Evolutionary conservation across 2,797 vertebrate genomes (phyloP), one percentile per base, ranked within the genome.

Genomic region (Allenopithecus nigroviridis): DNA sequence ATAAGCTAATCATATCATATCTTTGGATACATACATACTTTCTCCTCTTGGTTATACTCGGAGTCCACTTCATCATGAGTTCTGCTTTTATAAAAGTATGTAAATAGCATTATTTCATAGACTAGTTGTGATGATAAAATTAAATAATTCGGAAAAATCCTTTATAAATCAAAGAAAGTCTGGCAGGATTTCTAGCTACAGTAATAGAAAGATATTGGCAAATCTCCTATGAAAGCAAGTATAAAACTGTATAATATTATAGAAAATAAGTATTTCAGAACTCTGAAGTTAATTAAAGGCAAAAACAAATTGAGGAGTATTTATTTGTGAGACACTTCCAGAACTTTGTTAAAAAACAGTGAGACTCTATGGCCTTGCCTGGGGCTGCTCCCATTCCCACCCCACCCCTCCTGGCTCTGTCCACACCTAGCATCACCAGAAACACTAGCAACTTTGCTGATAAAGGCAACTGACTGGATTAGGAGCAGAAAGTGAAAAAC

Each of bases 331-430:
- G 79, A 85, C 46, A 3, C 22, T 89, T 10, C 8, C 68, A 50
- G 46, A 83, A 14, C 12, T 43, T 85, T 17, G 19, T 10, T 72
- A 76, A 55, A 41, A 80, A 89, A 8, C 4, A 86, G 13, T 33
- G 12, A 43, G 8, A 16, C 26, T 33, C 10, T 94, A 5, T 36
- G 14, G 5, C 39, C 6, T 41, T 26, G 8, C 3, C 21, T 80
- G 61, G 28, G 9, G 19, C 33, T 86, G 9, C 2, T 93, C 5
- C 19, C 2, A 4, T 41, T 39, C 4, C 36, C 28, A 2, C 8
- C 8, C 30, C 43, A 4, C 1, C 2, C 24, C 14, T 28, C 10
- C 13, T 3, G 5, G 16, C 2, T 5, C 11, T n/a, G 1, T 43
- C 28, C 26, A 2, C 13, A 17, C 21, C 41, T 1, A 5, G 7